Conservation (phyloP, 1,140 invertebrate genomes). For the Lepidurus apus region DNA sequence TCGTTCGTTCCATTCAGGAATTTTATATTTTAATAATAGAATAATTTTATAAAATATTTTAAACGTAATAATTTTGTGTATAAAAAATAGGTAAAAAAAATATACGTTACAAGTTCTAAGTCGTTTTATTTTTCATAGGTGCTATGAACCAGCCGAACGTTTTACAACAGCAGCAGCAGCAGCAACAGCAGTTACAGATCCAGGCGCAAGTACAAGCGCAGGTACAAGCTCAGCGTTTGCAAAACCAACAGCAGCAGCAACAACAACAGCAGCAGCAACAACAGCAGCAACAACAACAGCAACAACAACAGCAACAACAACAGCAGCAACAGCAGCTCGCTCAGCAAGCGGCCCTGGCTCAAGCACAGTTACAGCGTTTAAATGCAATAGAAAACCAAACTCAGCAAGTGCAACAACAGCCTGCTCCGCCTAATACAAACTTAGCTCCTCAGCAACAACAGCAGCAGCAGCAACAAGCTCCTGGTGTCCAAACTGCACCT, state of each 20-base stretch:
- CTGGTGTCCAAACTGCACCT: neutral
- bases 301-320: conserved; percentile 43
- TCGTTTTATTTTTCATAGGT: neutral
- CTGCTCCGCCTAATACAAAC: conserved; percentile 17
- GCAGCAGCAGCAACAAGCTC: conserved; percentile 31
- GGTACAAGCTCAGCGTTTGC: conserved; percentile 27
- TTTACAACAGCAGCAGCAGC: conserved; percentile 27
- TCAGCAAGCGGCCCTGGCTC: conserved; percentile 25
- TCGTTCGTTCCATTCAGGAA: too few species aligned
- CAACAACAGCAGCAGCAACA: conserved; percentile 40
- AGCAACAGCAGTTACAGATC: conserved; percentile 31
- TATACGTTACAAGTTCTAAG: neutral
- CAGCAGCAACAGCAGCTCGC: conserved; percentile 31
- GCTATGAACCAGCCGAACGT: conserved; percentile 25
- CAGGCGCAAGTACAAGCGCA: conserved; percentile 25
- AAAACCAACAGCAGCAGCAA: conserved; percentile 32
- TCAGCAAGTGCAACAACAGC: conserved; percentile 34
- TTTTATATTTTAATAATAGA: conserved; percentile 16
- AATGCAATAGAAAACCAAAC: conserved; percentile 26
- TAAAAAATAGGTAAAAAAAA: neutral
- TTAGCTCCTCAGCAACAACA: conserved; percentile 35
- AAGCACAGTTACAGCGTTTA: conserved; percentile 26
- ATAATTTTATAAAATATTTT: neutral
- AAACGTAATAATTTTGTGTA: too few species aligned
- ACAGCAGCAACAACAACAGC: conserved; percentile 46